A percentile compares a stretch with the other conserved stretches of the same genome.
phyloP scores from a whole-genome alignment of 2,888 invertebrate genomes.

The Pyrrhosoma nymphula region DNA sequence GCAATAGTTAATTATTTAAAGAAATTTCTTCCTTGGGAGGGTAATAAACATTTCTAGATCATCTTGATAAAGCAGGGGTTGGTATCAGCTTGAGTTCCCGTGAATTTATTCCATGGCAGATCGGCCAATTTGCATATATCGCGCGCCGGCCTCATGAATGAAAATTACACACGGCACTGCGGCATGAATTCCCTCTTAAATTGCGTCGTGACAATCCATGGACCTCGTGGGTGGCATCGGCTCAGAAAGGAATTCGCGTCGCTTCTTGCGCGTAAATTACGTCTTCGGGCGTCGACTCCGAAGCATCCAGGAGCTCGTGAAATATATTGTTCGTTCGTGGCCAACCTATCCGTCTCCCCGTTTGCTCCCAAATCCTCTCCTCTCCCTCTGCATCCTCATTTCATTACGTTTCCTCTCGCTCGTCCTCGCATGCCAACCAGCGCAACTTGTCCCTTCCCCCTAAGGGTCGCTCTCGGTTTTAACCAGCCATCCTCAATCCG shows the following conservation, averaged over 20 bases:
- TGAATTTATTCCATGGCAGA: background rate
- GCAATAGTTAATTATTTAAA: no score
- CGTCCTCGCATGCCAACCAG: background rate
- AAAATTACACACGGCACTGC: background rate
- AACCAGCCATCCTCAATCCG: background rate
- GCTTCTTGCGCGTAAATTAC: background rate
- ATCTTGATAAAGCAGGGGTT: no score
- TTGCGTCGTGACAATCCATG: background rate
- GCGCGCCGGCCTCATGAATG: background rate
- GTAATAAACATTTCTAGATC: no score
- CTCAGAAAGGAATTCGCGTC: background rate
- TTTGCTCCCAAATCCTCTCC: background rate
- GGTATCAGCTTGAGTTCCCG: background rate
- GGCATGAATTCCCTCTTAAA: background rate
- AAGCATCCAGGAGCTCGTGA: constrained; percentile 23
- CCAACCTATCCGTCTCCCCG: background rate
- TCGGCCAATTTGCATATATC: background rate
- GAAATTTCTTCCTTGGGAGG: no score
- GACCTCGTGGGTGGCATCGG: background rate
- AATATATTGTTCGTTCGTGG: background rate
- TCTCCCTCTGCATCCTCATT: background rate
- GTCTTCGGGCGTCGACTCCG: background rate
- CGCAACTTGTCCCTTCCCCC: background rate
- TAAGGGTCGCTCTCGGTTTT: background rate
- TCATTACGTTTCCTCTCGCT: background rate